Percentiles rank a stretch among this genome's conserved stretches.
Conservation (phyloP, 2,888 invertebrate genomes). For the Pimpla rufipes region DNA sequence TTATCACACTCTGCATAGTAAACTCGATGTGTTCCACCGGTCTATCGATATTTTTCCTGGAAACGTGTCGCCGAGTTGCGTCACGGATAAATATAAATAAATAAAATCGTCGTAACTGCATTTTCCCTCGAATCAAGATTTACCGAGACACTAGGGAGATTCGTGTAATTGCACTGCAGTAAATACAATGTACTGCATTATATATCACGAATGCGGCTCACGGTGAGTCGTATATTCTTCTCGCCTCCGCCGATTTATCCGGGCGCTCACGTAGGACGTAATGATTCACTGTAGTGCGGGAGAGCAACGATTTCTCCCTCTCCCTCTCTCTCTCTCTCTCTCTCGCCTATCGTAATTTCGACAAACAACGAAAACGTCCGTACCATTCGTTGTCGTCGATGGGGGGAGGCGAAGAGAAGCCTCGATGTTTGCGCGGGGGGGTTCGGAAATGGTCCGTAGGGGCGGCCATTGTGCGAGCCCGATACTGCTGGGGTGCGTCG, state of each 20-base stretch:
- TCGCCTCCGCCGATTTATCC: background rate
- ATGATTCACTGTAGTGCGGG: slow-evolving; percentile 64
- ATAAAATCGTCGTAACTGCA: background rate
- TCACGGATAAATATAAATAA: too few species aligned
- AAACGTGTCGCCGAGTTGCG: too few species aligned
- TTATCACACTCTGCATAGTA: too few species aligned
- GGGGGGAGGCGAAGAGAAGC: slow-evolving; percentile 23
- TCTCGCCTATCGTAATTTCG: slow-evolving; percentile 60
- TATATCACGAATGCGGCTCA: background rate
- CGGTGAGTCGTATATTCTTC: slow-evolving; percentile 11
- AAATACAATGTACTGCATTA: background rate
- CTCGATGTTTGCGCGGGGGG: slow-evolving; percentile 64
- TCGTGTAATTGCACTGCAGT: background rate
- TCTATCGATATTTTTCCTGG: too few species aligned
- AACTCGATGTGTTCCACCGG: too few species aligned
- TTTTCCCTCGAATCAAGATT: background rate
- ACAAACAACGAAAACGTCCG: slow-evolving; percentile 65
- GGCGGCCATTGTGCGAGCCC: slow-evolving; percentile 59
- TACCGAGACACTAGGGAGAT: background rate
- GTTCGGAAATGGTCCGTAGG: slow-evolving; percentile 60
- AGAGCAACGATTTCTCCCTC: slow-evolving; percentile 13
- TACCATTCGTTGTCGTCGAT: slow-evolving; percentile 48
- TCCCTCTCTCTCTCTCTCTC: too few species aligned
- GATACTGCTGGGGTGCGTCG: slow-evolving; percentile 52
- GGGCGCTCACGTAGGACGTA: background rate